phyloP scores from a whole-genome alignment of 1,140 invertebrate genomes.

The Achatina immaculata region DNA sequence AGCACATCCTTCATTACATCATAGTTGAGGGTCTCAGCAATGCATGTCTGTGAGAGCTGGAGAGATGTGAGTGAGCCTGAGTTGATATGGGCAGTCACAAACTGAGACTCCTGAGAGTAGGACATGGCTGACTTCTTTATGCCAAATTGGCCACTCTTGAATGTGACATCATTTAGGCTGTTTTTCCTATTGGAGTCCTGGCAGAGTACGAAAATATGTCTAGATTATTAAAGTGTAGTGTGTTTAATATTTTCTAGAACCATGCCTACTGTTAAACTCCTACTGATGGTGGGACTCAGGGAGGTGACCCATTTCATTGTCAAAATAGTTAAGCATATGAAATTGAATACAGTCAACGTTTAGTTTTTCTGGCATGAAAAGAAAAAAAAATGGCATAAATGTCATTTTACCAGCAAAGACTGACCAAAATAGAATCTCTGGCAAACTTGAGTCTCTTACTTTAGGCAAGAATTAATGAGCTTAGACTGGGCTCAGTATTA shows the following conservation, averaged over 20 bases:
- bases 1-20: neutral
- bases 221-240: neutral
- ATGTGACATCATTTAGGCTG: constrained; percentile 11
- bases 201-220: neutral
- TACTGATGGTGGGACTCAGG: too few relatives aligned
- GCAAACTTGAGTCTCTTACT: too few relatives aligned
- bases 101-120: neutral
- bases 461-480: too few relatives aligned
- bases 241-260: neutral
- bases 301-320: too few relatives aligned
- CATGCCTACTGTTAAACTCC: too few relatives aligned
- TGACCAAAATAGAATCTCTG: too few relatives aligned
- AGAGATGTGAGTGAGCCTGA: neutral
- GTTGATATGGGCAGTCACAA: neutral
- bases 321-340: too few relatives aligned
- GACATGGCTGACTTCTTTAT: neutral
- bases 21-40: neutral
- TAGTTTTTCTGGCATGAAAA: too few relatives aligned
- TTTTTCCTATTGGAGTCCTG: neutral
- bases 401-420: too few relatives aligned
- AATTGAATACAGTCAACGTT: too few relatives aligned
- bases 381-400: too few relatives aligned
- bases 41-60: neutral
- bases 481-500: too few relatives aligned
- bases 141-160: neutral